Base-by-base conservation (phyloP, 2,888 invertebrate genomes). In the Netelia melanura region DNA sequence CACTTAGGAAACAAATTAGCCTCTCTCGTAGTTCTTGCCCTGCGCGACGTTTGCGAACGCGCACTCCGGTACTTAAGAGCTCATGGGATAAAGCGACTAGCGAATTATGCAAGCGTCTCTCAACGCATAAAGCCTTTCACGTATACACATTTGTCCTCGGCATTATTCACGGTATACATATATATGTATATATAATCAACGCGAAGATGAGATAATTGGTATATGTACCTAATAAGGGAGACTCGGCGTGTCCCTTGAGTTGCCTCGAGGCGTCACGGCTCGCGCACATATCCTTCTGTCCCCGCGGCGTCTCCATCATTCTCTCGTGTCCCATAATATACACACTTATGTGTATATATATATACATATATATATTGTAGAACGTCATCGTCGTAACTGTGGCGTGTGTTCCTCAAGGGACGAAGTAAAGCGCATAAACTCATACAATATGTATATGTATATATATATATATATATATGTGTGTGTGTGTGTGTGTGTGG, bases 121-220 rank as follows among this genome's bases (percentile, higher is more conserved):
- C 38, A 56, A 23, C 21, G 70, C 64, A 64, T 25, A 71, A 43
- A 79, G 48, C 58, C 44, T 38, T 48, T 14, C 14, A 48, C 14
- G 14, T 48, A 48, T 48, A 48, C 14, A 48, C 14, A 48, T 48
- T 21, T 58, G 21, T 58, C n/a, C 21, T 21, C 23, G 23, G 17
- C 48, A 48, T 48, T 10, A 10, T 48, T 14, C 14, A 58, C 17
- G 17, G 14, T 68, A 23, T 23, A 30, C 30, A 54, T 54, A n/a
- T 54, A n/a, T 17, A 38, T 52, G 30, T 30, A 44, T 11, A 38
- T 58, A 58, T 48, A 23, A 58, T 10, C 52, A 30, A 71, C 44
- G 17, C 11, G 76, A 72, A 67, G 44, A 77, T 68, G 67, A 72
- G 72, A 74, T 84, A 81, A 84, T 84, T 72, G 77, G 61, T 76